These are phyloP conservation scores for Microcebus lehilahytsara DNA, from an alignment of 2,113 vertebrate species.

Conservation along the genomic window DNA sequence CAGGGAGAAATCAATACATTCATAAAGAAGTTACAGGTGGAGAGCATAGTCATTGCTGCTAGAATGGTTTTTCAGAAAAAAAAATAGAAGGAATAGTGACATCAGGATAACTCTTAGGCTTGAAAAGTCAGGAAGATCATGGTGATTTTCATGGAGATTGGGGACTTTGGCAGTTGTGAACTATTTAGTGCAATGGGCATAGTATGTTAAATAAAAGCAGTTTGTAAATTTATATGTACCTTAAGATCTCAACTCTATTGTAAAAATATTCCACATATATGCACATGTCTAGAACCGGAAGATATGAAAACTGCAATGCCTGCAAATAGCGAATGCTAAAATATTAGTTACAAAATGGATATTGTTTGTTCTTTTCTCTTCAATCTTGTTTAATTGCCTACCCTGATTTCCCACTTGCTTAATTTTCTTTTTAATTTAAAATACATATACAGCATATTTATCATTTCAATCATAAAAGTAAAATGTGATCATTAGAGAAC, in stretches of 20 bases:
- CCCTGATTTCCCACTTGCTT: neutral
- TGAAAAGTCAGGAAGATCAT: neutral
- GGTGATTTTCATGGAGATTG: neutral
- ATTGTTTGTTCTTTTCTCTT: neutral
- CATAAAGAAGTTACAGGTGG: neutral
- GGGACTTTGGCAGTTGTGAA: neutral
- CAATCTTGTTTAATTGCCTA: neutral
- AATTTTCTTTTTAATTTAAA: neutral
- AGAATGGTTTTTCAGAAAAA: neutral
- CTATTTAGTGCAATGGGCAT: neutral
- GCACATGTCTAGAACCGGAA: neutral
- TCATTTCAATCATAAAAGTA: neutral
- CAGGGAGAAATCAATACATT: neutral
- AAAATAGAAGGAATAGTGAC: neutral
- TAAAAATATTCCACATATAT: neutral
- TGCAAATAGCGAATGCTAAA: neutral
- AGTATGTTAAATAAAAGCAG: neutral
- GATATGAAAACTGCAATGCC: neutral
- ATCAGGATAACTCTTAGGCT: neutral
- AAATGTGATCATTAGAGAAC: neutral
- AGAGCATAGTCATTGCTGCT: neutral
- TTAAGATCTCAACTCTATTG: neutral
- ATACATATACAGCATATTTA: neutral
- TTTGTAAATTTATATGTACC: neutral
- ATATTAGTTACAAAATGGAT: neutral